Percentiles rank a stretch among this genome's conserved stretches.
These are phyloP conservation scores for Tetragonula carbonaria DNA, from an alignment of 2,888 invertebrate species.

Conservation along the genomic window DNA sequence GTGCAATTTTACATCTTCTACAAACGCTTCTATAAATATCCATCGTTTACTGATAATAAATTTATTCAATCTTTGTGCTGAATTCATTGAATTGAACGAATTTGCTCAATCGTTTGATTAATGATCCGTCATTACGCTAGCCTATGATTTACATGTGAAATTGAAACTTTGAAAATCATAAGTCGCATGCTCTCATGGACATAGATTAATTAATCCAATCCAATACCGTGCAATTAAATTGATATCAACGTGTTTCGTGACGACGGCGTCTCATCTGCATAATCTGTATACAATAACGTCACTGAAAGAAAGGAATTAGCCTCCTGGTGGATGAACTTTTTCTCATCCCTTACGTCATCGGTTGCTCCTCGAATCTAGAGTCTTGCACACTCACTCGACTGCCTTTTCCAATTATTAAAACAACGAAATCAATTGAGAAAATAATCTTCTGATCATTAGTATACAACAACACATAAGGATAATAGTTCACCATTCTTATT, in stretches of 20 bases:
- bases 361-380: slow-evolving; percentile 22
- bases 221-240: slow-evolving; percentile 76
- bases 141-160: not conserved
- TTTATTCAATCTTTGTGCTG: no score
- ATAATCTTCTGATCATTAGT: not conserved
- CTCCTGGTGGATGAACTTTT: slow-evolving; percentile 59
- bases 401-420: not conserved
- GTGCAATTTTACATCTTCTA: no score
- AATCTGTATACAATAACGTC: slow-evolving; percentile 80
- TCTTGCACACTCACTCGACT: not conserved
- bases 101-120: no score
- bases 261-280: slow-evolving; percentile 77
- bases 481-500: no score
- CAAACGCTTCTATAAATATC: no score
- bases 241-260: slow-evolving; percentile 76
- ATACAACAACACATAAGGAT: no score
- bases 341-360: slow-evolving; percentile 34
- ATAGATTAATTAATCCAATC: slow-evolving; percentile 65
- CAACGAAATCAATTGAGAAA: no score
- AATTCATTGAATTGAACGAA: no score
- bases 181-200: slow-evolving; percentile 35
- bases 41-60: no score
- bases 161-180: slow-evolving; percentile 17
- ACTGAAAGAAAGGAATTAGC: slow-evolving; percentile 51
- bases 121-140: no score